Evolutionary conservation across 1,140 invertebrate species (phyloP).

Genomic region (Hycleus phaleratus): DNA sequence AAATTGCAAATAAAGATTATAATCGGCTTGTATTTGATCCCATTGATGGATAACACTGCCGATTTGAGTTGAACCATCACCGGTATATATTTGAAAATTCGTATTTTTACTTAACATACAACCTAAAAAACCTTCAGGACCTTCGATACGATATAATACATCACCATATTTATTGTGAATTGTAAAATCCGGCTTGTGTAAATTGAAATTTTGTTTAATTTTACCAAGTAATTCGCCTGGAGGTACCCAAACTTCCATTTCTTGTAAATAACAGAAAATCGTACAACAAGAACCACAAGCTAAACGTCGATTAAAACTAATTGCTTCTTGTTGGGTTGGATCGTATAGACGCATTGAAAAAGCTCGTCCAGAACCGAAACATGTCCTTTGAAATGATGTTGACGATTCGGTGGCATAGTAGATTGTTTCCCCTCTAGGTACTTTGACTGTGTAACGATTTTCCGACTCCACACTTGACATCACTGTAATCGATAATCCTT

Average conservation of each 20-base stretch:
- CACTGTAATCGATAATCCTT: slow-evolving; percentile 22
- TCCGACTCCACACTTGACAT: slow-evolving; percentile 45
- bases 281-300: slow-evolving; percentile 41
- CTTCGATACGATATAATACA: slow-evolving; percentile 47
- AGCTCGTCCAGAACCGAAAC: slow-evolving; percentile 51
- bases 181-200: slow-evolving; percentile 44
- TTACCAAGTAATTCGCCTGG: slow-evolving; percentile 49
- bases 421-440: slow-evolving; percentile 53
- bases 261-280: slow-evolving; percentile 31
- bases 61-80: slow-evolving; percentile 46
- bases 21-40: slow-evolving; percentile 47
- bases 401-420: slow-evolving; percentile 56
- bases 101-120: slow-evolving; percentile 38
- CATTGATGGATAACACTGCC: slow-evolving; percentile 49
- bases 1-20: slow-evolving; percentile 45
- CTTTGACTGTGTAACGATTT: slow-evolving; percentile 55
- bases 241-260: slow-evolving; percentile 47
- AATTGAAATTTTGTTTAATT: slow-evolving; percentile 46
- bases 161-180: slow-evolving; percentile 44
- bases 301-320: slow-evolving; percentile 49
- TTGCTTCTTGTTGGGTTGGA: slow-evolving; percentile 54
- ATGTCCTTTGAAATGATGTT: slow-evolving; percentile 44
- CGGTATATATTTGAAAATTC: slow-evolving; percentile 44
- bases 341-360: slow-evolving; percentile 56
- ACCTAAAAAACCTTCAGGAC: slow-evolving; percentile 40